These are phyloP conservation scores for Platichthys stellatus DNA, from an alignment of 2,113 vertebrate species.

Conservation along the genomic window DNA sequence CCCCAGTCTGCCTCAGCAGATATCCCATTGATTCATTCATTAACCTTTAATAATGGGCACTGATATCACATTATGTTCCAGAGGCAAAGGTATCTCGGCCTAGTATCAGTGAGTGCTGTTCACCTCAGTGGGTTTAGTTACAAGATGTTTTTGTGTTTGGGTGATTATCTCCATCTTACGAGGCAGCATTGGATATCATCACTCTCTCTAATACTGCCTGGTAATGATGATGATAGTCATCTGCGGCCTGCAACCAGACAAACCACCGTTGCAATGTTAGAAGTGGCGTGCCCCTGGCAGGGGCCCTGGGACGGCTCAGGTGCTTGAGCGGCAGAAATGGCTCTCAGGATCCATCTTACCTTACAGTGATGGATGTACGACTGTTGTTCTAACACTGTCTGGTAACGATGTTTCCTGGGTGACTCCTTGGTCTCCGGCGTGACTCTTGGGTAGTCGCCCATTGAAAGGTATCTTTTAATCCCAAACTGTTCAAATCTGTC, in stretches of 20 bases:
- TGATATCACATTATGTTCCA: not conserved
- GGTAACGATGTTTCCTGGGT: conserved; percentile 99
- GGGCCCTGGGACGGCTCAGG: not conserved
- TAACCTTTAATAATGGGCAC: not conserved
- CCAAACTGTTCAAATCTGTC: not conserved
- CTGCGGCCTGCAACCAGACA: conserved; percentile 63
- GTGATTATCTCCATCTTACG: conserved; percentile 95
- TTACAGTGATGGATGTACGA: conserved; percentile 97
- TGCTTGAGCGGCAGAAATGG: conserved; percentile 64
- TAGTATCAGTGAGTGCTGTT: not conserved
- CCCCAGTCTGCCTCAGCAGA: not conserved
- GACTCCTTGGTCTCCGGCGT: conserved; percentile 65
- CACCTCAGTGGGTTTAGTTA: not conserved
- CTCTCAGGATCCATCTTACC: conserved; percentile 98
- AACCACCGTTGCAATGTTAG: conserved; percentile 23
- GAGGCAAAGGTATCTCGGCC: not conserved
- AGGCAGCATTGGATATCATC: conserved; percentile 99
- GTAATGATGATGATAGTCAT: conserved; percentile 98
- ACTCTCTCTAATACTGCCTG: conserved; percentile 99
- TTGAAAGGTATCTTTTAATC: not conserved
- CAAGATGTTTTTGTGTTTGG: conserved; percentile 57
- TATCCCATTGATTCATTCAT: conserved; percentile 12
- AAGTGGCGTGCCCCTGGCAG: not conserved
- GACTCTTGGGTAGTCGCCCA: not conserved
- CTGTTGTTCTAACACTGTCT: conserved; percentile 99